Base-by-base conservation (phyloP, 2,797 vertebrate genomes). In the Ctenopoma multispine region DNA sequence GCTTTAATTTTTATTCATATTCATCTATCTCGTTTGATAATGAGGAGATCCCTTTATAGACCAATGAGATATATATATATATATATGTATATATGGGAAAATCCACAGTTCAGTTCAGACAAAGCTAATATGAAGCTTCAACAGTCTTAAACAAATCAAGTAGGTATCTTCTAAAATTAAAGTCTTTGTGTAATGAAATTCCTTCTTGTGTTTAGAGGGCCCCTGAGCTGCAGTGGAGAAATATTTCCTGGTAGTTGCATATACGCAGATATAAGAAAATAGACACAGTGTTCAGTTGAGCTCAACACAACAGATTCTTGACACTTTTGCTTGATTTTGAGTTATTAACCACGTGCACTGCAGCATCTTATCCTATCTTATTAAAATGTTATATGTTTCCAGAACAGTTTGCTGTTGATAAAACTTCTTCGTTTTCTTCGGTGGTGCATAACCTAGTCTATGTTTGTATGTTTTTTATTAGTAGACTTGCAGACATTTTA, bases 391-490 rank as follows among this genome's bases (percentile, higher is more conserved):
- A 36, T 24, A 20, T 20, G 43, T 48, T 13, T 1, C 29, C 31
- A 57, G n/a, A 62, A 36, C 7, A 14, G 20, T 58, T 67, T 23
- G 55, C 36, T 68, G 12, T 69, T 4, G 40, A 13, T 41, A 24
- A 34, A 59, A 62, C 7, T 56, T n/a, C 50, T 4, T 5, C 7
- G 12, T 50, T 34, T 47, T 40, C 5, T 24, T 77, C 48, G 49
- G 44, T 66, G 46, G 64, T 63, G 63, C 63, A 69, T 48, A 63
- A 63, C 77, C 72, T 5, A 73, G 41, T 73, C 76, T 75, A 54
- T 77, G 58, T 85, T 75, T 64, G 75, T 40, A 23, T 0, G 1
- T 69, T 71, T 77, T 75, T 24, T 24, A 69, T 13, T 9, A 4
- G 49, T 38, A 43, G 67, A 58, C 21, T 41, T n/a, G 40, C 49